A percentile compares a stretch with the other conserved stretches of the same genome.
Evolutionary conservation across 1,140 invertebrate species (phyloP).

Genomic region (Trypoxylus dichotomus): DNA sequence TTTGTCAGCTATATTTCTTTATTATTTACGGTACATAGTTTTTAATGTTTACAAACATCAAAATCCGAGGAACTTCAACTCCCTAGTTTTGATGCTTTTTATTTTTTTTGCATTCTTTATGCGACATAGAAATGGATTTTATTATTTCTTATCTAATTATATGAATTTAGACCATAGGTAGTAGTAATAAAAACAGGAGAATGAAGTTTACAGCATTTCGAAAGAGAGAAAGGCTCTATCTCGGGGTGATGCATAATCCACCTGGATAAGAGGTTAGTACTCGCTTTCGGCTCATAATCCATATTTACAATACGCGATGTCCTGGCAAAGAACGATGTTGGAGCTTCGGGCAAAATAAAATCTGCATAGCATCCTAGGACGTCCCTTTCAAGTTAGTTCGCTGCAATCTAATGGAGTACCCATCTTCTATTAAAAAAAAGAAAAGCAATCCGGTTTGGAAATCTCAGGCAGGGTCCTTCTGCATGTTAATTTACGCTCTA

Average conservation of each 20-base stretch:
- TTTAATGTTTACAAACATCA: too few species aligned
- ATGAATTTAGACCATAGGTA: too few species aligned
- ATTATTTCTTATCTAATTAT: too few species aligned
- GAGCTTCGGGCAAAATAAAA: background rate
- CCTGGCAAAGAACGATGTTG: background rate
- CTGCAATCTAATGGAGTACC: background rate
- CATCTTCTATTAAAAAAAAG: background rate
- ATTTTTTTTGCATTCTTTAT: too few species aligned
- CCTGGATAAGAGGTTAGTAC: background rate
- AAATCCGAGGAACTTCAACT: too few species aligned
- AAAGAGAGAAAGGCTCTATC: too few species aligned
- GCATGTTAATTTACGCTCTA: background rate
- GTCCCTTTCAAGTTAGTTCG: background rate
- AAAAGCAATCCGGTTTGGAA: background rate
- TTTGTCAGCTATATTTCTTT: too few species aligned
- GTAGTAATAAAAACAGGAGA: too few species aligned
- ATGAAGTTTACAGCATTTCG: too few species aligned
- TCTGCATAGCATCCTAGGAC: background rate
- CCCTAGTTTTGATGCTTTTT: too few species aligned
- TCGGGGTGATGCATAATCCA: background rate
- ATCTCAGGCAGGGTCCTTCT: background rate
- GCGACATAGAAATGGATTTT: too few species aligned
- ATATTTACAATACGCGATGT: conserved; percentile 3
- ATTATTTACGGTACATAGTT: too few species aligned
- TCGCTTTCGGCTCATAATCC: background rate